Evolutionary conservation across 2,113 vertebrate genomes (phyloP), one percentile per base, ranked within the genome.

Genomic region (Peromyscus californicus): DNA sequence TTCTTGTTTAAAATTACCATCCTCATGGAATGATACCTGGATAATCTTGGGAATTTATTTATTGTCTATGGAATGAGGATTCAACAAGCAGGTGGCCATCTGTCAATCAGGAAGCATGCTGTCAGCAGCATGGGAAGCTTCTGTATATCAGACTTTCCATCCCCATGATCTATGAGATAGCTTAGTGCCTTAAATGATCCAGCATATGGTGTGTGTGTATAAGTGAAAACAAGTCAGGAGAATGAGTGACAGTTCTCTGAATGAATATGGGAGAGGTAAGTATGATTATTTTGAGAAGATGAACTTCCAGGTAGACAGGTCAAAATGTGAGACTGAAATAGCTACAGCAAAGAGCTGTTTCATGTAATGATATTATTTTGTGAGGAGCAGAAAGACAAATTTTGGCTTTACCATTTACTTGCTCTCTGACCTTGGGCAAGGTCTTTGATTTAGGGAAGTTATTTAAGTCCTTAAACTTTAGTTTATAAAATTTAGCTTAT

Each of bases 401-500:
- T 57, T 39, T 42, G 26, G 51, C 54, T 54, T 95, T 26, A 85
- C 29, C 22, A 91, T 31, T 80, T 69, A 29, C 31, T 67, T 63
- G 12, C 21, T 59, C 16, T 59, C 1, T n/a, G n/a, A 79, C 31
- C 61, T 89, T 85, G 42, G 69, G 24, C 13, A 96, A 92, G 33
- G 45, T 93, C 70, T 15, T 51, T 26, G 16, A 91, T 7, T 63
- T 72, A 16, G 8, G 5, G 36, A 93, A 89, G 26, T 89, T 70
- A 72, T 75, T 39, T 78, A 89, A 89, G 5, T 7, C 36, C 57
- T 15, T 83, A 83, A 61, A 83, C 36, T 86, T 85, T 79, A 63
- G 36, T 48, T 94, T 88, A 54, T 7, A 89, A 85, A 91, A 79
- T 69, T 72, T 93, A 65, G 70, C 36, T 94, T 76, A 59, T 10